These are phyloP conservation scores for Climacteris rufus DNA, from an alignment of 2,113 vertebrate genomes.

Conservation along the genomic window DNA sequence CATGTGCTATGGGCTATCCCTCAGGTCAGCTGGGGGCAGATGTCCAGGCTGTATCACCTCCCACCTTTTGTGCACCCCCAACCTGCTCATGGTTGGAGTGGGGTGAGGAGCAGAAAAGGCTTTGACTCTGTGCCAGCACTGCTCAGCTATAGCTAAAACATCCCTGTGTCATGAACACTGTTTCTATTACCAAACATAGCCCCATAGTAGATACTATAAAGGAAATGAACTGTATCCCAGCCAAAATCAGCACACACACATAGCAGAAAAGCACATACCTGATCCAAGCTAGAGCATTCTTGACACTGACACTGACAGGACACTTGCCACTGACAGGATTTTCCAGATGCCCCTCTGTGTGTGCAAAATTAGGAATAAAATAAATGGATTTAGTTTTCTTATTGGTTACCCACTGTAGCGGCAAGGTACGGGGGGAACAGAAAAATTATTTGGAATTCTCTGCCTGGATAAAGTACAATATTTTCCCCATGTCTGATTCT, in stretches of 20 bases:
- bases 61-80: not conserved
- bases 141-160: not conserved
- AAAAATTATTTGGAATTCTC: not conserved
- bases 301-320: not conserved
- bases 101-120: not conserved
- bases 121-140: not conserved
- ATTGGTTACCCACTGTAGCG: not conserved
- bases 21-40: not conserved
- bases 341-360: not conserved
- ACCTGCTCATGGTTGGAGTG: not conserved
- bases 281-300: not conserved
- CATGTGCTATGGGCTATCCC: not conserved
- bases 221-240: not conserved
- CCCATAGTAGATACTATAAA: too few relatives aligned
- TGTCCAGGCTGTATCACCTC: not conserved
- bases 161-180: not conserved
- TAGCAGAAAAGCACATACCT: not conserved
- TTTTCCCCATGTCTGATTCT: not conserved
- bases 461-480: not conserved
- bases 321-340: not conserved
- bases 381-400: not conserved
- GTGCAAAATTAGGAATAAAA: not conserved
- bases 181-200: not conserved
- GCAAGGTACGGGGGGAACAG: not conserved
- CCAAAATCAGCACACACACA: not conserved